Evolutionary conservation across 2,888 invertebrate genomes (phyloP), one percentile per base, ranked within the genome.

Genomic region (Hemaris fuciformis): DNA sequence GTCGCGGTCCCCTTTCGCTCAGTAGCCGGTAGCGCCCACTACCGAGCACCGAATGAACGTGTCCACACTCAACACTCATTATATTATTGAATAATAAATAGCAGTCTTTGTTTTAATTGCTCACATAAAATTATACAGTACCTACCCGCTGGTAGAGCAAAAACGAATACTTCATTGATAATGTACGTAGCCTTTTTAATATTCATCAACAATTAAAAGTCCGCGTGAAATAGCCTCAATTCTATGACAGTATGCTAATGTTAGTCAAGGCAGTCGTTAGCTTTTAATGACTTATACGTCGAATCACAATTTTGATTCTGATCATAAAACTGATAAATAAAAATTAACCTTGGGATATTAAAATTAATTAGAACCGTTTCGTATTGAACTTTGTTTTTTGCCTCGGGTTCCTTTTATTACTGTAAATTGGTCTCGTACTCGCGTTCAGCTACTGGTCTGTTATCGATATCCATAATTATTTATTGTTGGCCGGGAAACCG

Each of bases 381-480:
- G 61, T 73, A 75, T 64, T 67, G 61, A 62, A 70, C 70, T 67
- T 71, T 71, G 67, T 69, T 75, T 80, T 76, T 79, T 74, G 71
- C 67, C 70, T 70, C 57, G 64, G 70, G 77, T 77, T 81, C 79
- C 75, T 83, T 77, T 81, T 77, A 81, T 80, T 79, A 72, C 72
- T 68, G 71, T 72, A 79, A 82, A 83, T 80, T 15, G 43, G 31
- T 38, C 45, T 27, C 18, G 43, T 75, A 73, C 75, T 75, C 68
- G 68, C 69, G 69, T 67, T 75, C 66, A 70, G 77, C 76, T 77
- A 76, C 80, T 71, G 74, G 81, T 78, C 77, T 76, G 83, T 83
- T 87, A 87, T 85, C 87, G 82, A 87, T 88, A 86, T 85, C 81
- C 73, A 84, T 89, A 89, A 90, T 91, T 88, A 91, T 91, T 89